These are phyloP conservation scores for Synanthedon myopaeformis DNA, from an alignment of 2,888 invertebrate genomes.

Conservation along the genomic window DNA sequence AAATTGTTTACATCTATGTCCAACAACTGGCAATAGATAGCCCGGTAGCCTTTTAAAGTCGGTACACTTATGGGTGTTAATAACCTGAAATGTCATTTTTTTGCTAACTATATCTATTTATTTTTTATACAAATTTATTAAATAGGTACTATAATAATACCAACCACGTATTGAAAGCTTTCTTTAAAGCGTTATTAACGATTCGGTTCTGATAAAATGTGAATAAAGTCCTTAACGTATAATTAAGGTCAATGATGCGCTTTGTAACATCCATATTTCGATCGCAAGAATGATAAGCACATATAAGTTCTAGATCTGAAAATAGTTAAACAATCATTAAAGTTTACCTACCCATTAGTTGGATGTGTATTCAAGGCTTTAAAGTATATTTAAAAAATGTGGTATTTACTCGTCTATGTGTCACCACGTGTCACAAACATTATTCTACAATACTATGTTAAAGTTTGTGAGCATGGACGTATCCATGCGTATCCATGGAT, in stretches of 20 bases:
- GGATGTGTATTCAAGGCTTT: no score
- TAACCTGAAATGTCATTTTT: constrained; percentile 22
- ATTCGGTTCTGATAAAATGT: constrained; percentile 71
- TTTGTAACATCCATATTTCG: constrained; percentile 75
- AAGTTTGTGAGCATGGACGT: no score
- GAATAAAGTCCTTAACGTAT: constrained; percentile 74
- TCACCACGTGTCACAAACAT: no score
- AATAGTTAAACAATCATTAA: constrained; percentile 7
- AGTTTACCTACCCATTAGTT: no score
- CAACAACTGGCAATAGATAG: constrained; percentile 64
- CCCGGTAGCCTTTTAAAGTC: constrained; percentile 55
- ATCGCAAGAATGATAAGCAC: constrained; percentile 77
- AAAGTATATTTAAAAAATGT: no score
- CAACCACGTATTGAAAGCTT: constrained; percentile 38
- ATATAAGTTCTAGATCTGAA: constrained; percentile 68
- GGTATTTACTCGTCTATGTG: no score
- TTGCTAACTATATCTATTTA: constrained; percentile 6
- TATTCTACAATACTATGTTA: no score
- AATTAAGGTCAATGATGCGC: constrained; percentile 75
- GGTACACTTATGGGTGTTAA: constrained; percentile 25
- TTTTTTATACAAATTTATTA: constrained; percentile 16
- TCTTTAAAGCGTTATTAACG: constrained; percentile 38
- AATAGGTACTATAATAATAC: constrained; percentile 16
- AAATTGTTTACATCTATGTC: constrained; percentile 71
- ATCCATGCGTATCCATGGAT: no score